Base-by-base conservation (phyloP, 2,113 vertebrate genomes). In the Hippoglossus stenolepis region DNA sequence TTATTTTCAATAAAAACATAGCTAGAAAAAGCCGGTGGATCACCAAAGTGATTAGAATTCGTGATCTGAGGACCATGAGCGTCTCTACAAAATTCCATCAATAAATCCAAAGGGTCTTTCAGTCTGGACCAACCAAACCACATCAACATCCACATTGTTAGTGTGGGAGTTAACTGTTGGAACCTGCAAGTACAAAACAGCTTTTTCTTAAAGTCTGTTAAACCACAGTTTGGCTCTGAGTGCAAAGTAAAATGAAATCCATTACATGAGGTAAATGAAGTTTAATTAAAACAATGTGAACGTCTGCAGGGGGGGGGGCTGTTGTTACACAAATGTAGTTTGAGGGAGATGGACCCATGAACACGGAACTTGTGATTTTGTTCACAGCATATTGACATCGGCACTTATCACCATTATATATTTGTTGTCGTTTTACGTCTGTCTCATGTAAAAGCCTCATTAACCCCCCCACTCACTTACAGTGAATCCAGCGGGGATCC, bases 231-330 rank as follows among this genome's bases (percentile, higher is more conserved):
- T 43, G 18, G 15, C 8, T 61, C 7, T 24, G 20, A 28, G 40
- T 9, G n/a, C 18, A 7, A 38, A 53, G n/a, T 24, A 35, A 62
- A 17, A 62, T n/a, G 5, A 70, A 65, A 75, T 26, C 21, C 45
- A 14, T 38, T 15, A 61, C 10, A 66, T 51, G 3, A 43, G 14
- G 43, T 72, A 4, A 79, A 57, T 68, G n/a, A 43, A 67, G 31
- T 17, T 24, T 72, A 18, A n/a, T n/a, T n/a, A n/a, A n/a, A n/a
- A n/a, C n/a, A n/a, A n/a, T n/a, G n/a, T n/a, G n/a, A n/a, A n/a
- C n/a, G n/a, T n/a, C n/a, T n/a, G n/a, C n/a, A n/a, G n/a, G n/a
- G n/a, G n/a, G n/a, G n/a, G n/a, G n/a, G n/a, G n/a, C n/a, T n/a
- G n/a, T n/a, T n/a, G n/a, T n/a, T n/a, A n/a, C n/a, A n/a, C n/a